These are phyloP conservation scores for Drosophila eugracilis DNA, from an alignment of 1,140 invertebrate genomes.

Conservation along the genomic window DNA sequence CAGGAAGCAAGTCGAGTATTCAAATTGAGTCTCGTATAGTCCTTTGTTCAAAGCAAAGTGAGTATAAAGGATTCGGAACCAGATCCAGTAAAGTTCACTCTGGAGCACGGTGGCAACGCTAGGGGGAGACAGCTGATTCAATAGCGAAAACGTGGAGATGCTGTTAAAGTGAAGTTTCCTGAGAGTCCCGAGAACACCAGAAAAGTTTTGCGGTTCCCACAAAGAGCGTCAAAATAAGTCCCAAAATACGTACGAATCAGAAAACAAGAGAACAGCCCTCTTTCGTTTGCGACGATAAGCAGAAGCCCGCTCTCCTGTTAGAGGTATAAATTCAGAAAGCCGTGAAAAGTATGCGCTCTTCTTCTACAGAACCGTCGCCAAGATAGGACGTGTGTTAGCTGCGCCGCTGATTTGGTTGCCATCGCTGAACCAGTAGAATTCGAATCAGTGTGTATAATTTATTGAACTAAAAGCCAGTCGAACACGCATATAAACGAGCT, in stretches of 20 bases:
- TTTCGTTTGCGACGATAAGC: conserved; percentile 7
- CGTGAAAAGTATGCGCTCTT: conserved; percentile 59
- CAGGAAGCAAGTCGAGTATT: conserved; percentile 29
- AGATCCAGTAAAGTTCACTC: not conserved
- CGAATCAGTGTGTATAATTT: conserved; percentile 33
- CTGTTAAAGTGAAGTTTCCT: conserved; percentile 9
- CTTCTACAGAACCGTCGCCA: conserved; percentile 64
- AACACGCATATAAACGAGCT: conserved; percentile 7
- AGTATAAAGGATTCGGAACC: conserved; percentile 25
- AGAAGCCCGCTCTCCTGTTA: conserved; percentile 10
- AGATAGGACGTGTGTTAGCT: conserved; percentile 65
- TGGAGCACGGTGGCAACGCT: conserved; percentile 43
- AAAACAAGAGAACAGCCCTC: conserved; percentile 3
- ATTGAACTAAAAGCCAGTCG: conserved; percentile 17
- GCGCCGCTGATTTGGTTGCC: conserved; percentile 49
- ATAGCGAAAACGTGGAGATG: conserved; percentile 54
- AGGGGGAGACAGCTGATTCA: conserved; percentile 46
- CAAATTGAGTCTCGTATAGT: not conserved
- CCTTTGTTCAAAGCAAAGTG: conserved; percentile 21
- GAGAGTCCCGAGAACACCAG: conserved; percentile 27
- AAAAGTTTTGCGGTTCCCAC: conserved; percentile 26
- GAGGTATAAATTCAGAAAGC: conserved; percentile 58
- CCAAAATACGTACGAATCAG: conserved; percentile 23
- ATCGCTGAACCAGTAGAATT: conserved; percentile 60
- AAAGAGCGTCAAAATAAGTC: conserved; percentile 34